Base-by-base conservation (phyloP, 2,888 invertebrate genomes). In the Ypsolopha scabrella region DNA sequence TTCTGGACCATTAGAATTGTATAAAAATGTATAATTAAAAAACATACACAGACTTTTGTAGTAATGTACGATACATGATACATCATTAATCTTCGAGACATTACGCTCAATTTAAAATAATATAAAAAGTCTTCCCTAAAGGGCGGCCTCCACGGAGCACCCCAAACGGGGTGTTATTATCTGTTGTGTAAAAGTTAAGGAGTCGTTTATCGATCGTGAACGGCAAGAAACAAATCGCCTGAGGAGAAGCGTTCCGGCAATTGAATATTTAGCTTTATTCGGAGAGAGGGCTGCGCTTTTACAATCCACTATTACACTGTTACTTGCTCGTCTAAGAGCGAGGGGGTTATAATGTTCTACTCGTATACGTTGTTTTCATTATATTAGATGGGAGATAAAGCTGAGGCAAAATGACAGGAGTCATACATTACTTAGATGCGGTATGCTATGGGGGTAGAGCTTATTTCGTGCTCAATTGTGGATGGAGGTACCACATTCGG, bases 201-300 rank as follows among this genome's bases (percentile, higher is more conserved):
- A 72, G 74, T 70, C 66, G 73, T 49, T 43, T 49, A 74, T 76
- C 76, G 78, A 77, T 76, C 70, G 75, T 67, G 41, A 39, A 38
- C 39, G 70, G 64, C 65, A 73, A 70, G 71, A 75, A 76, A 75
- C 78, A 81, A 81, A 81, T 80, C 80, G 75, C 78, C 76, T 75
- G 70, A 71, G 77, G 75, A 34, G 49, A 41, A 77, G 74, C 75
- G 74, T 78, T 75, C 80, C 78, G 78, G 75, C 78, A 78, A 82
- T 83, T 80, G 80, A 82, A 82, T 81, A 78, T 83, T 83, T 81
- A 79, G 78, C 75, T 70, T 79, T 80, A 81, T 81, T 81, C 81
- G 80, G 74, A 70, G 24, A 24, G 24, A 24, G 4, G 24, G 24
- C 24, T 24, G 24, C 24, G 24, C 24, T 24, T 24, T 24, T 24